phyloP scores from a whole-genome alignment of 2,888 invertebrate species.

The Cremastinae sp. region DNA sequence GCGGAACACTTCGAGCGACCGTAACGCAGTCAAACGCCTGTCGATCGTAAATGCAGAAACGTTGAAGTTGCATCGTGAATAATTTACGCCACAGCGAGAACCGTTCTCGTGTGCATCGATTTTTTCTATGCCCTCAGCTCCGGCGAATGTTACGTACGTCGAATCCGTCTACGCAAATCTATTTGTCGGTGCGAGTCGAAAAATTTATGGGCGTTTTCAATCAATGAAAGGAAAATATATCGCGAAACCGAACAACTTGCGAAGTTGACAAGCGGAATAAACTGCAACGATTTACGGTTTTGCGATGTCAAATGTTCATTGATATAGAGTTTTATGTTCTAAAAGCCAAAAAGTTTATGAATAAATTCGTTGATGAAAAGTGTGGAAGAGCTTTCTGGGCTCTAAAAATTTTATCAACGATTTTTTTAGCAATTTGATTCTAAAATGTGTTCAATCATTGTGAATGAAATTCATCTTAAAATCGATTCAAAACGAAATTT shows the following conservation, averaged over 20 bases:
- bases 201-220: too few relatives aligned
- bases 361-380: too few relatives aligned
- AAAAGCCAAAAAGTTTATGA: too few relatives aligned
- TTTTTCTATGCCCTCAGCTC: conserved; percentile 34
- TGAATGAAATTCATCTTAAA: too few relatives aligned
- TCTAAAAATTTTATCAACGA: too few relatives aligned
- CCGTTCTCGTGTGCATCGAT: conserved; percentile 45
- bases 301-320: too few relatives aligned
- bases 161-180: conserved; percentile 33
- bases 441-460: too few relatives aligned
- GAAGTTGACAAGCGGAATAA: neutral
- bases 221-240: neutral
- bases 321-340: too few relatives aligned
- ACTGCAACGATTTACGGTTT: neutral
- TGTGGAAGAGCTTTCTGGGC: too few relatives aligned
- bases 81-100: conserved; percentile 46
- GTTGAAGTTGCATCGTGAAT: conserved; percentile 50
- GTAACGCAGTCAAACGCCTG: conserved; percentile 8
- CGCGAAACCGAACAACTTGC: neutral
- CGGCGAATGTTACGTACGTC: conserved; percentile 12
- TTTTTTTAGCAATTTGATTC: too few relatives aligned
- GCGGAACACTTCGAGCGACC: conserved; percentile 1
- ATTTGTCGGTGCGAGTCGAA: neutral
- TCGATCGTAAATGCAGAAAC: conserved; percentile 35
- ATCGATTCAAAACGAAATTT: too few relatives aligned